phyloP scores from a whole-genome alignment of 2,113 vertebrate species.

The Motacilla alba region DNA sequence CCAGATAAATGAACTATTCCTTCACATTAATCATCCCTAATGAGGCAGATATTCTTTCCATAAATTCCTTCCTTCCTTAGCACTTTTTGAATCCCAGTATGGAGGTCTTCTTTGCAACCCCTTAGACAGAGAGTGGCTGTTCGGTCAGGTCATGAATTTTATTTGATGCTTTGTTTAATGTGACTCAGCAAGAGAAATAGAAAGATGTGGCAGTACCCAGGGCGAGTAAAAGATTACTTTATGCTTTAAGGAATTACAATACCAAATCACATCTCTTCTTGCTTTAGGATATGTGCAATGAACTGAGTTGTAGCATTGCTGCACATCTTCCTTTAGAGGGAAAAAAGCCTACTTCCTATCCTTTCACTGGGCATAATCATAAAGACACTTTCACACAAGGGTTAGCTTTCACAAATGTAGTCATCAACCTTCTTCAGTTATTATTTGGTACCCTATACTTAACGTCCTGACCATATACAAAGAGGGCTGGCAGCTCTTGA shows the following conservation, averaged over 20 bases:
- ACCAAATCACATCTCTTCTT: not conserved
- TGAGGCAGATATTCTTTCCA: not conserved
- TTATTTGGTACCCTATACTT: not conserved
- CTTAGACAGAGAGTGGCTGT: not conserved
- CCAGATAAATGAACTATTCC: not conserved
- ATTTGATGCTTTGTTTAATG: not conserved
- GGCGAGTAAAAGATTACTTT: not conserved
- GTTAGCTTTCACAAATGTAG: not conserved
- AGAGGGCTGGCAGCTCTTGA: not conserved
- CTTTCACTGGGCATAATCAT: not conserved
- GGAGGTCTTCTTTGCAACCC: not conserved
- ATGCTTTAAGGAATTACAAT: not conserved
- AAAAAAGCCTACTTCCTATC: not conserved
- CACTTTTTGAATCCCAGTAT: accelerated
- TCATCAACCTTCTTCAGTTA: not conserved
- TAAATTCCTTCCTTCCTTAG: not conserved
- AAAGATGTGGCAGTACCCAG: not conserved
- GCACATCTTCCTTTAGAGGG: not conserved
- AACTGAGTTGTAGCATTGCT: not conserved
- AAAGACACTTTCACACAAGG: not conserved
- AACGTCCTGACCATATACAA: not conserved
- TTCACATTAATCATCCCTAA: slow-evolving; percentile 21
- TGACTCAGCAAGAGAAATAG: not conserved
- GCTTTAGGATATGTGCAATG: not conserved
- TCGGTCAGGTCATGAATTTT: not conserved